Base-by-base conservation (phyloP, 1,140 invertebrate species). In the Acromyrmex echinatior region DNA sequence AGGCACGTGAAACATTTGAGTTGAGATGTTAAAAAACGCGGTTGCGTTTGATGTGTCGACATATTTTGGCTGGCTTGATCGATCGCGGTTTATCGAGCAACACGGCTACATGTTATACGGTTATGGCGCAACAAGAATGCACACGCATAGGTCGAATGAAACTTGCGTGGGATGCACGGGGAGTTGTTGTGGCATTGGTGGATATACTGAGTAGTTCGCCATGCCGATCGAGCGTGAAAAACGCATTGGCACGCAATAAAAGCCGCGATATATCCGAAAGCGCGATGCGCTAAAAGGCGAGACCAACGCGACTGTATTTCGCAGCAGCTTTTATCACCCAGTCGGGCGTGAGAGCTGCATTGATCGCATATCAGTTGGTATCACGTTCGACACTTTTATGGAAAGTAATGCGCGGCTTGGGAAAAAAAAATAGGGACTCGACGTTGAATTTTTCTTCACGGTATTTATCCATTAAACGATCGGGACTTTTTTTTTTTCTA, bases 251-350 rank as follows among this genome's bases (percentile, higher is more conserved):
- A 49, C 60, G 56, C 81, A 88, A 91, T 91, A 91, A 91, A 91
- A 90, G 86, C 86, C 77, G 80, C 80, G 88, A 90, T 90, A 90
- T 80, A 86, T 91, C 90, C 78, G 78, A 90, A 91, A 88, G 89
- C 82, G 87, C 89, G 82, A 86, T 66, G 77, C 65, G 62, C 71
- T 91, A 91, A 91, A 90, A 90, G 77, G 89, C 71, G 87, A 90
- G 86, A 63, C 66, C 82, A 63, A 74, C 73, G 70, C 56, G 76
- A 58, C 45, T 60, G 81, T 66, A 68, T 90, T 77, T 51, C 58
- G 45, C 39, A 25, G 74, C 51, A 49, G 74, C 86, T 90, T 90
- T 90, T 90, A 90, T 81, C 88, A 74, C 25, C 49, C 73, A 56
- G 21, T 51, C 65, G 39, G 21, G 39, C 31, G 81, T 51, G 71